phyloP scores from a whole-genome alignment of 2,113 vertebrate species.

The Stercorarius parasiticus region DNA sequence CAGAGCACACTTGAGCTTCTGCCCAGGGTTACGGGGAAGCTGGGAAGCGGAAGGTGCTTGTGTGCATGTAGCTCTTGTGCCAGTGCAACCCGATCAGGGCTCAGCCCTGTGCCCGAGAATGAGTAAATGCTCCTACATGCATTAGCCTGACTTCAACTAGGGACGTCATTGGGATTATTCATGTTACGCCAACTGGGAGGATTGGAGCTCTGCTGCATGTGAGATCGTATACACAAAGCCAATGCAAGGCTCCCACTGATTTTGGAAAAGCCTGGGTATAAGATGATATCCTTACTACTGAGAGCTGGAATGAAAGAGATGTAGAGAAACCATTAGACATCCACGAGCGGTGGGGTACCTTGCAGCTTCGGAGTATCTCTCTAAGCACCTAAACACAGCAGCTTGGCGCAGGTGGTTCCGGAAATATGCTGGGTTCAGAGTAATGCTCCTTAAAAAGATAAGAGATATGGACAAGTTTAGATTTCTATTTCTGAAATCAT shows the following conservation, averaged over 20 bases:
- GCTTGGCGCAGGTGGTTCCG: conserved; percentile 79
- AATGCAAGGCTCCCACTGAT: neutral
- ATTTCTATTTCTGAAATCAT: neutral
- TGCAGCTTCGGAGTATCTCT: conserved; percentile 78
- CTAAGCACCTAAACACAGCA: conserved; percentile 72
- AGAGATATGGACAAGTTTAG: conserved; percentile 16
- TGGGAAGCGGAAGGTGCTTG: neutral
- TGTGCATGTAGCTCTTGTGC: neutral
- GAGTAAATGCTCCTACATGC: neutral
- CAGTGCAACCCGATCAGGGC: neutral
- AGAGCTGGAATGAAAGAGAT: neutral
- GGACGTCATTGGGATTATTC: neutral
- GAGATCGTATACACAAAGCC: neutral
- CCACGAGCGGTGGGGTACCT: conserved; percentile 64
- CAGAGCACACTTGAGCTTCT: neutral
- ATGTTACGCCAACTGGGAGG: neutral
- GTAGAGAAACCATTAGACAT: neutral
- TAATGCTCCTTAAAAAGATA: conserved; percentile 73
- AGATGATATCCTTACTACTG: neutral
- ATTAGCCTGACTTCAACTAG: neutral
- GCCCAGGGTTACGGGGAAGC: neutral
- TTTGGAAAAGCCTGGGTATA: conserved; percentile 2
- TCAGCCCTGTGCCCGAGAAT: neutral
- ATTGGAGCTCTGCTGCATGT: neutral
- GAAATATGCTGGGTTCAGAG: conserved; percentile 77